Conservation (phyloP, 2,113 vertebrate species). For the Protobothrops mucrosquamatus region DNA sequence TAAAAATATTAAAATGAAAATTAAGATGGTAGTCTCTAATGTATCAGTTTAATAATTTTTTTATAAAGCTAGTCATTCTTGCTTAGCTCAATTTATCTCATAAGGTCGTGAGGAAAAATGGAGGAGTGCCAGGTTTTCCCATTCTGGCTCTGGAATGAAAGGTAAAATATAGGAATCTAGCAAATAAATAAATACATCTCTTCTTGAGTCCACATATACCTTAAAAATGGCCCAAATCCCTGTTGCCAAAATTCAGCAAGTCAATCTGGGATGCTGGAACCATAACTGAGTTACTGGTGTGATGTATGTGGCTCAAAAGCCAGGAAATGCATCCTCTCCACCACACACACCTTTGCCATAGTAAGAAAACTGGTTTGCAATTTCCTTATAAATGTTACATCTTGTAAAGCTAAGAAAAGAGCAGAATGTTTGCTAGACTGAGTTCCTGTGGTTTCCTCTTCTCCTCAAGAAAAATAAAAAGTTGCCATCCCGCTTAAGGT, state of each 20-base stretch:
- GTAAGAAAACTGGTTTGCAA: background rate
- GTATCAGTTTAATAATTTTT: background rate
- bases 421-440: constrained; percentile 23
- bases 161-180: background rate
- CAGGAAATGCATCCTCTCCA: background rate
- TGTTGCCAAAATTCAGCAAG: background rate
- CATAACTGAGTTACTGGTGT: background rate
- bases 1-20: background rate
- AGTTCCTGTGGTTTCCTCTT: constrained; percentile 15
- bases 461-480: constrained; percentile 35
- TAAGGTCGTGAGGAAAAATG: background rate
- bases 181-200: background rate
- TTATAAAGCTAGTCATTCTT: background rate
- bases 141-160: background rate
- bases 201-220: background rate
- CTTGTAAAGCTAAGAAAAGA: constrained; percentile 17
- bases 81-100: background rate
- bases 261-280: background rate
- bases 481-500: background rate
- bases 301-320: background rate
- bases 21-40: background rate
- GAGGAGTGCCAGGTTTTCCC: background rate
- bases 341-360: background rate
- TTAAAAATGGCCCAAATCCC: background rate
- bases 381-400: constrained; percentile 10